Evolutionary conservation across 2,113 vertebrate genomes (phyloP), one percentile per base, ranked within the genome.

Genomic region (Syrmaticus mikado): DNA sequence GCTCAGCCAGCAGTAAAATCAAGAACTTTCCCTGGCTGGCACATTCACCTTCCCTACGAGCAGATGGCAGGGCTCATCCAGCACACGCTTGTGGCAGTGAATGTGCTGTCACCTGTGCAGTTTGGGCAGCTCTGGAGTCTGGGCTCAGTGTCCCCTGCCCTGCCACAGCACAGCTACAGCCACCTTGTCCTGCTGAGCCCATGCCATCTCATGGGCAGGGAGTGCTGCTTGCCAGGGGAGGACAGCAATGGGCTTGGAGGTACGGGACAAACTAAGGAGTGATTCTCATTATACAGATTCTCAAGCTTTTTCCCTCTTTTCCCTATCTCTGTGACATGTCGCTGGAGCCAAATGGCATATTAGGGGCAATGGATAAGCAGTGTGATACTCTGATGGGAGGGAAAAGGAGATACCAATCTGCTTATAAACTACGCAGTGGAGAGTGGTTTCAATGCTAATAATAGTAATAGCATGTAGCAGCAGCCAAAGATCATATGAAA

Each of bases 1-100:
- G 25, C 93, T 93, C 92, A 82, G 71, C 15, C 55, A 55, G 85
- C 89, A 74, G 61, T 80, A 41, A 73, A 93, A 93, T 46, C 80
- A 80, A 76, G 58, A 85, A 52, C 78, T 76, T 83, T 34, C 82
- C 50, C 48, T 13, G 1, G 16, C 13, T 25, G 91, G 67, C 55
- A 46, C 80, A 12, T 36, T 55, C 66, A 64, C 82, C 74, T 91
- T 28, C 3, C 18, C 10, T 22, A 8, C 17, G 77, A 90, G 3
- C 85, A 92, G 94, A 76, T 79, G 91, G 90, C 77, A 58, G 77
- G 74, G 30, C 73, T 70, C 19, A 32, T 27, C 4, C 73, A 32
- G 83, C 30, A 11, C 20, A 25, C 1, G 3, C 12, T 65, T 17
- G 0, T 73, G 53, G 72, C 73, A 10, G 57, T 7, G 80, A 61